These are phyloP conservation scores for Acanthopagrus latus DNA, from an alignment of 2,797 vertebrate species.

Conservation along the genomic window DNA sequence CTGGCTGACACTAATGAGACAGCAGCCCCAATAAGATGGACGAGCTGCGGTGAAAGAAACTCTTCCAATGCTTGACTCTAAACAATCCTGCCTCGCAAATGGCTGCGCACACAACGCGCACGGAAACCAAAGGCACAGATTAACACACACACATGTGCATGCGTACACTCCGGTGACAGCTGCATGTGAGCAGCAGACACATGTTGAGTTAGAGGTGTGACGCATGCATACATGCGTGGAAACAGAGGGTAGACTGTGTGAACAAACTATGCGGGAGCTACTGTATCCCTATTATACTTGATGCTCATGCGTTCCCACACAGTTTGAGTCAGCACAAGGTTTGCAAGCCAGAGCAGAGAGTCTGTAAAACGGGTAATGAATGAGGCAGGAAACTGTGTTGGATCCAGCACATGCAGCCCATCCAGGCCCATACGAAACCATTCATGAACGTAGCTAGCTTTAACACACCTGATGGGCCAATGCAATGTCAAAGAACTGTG, in stretches of 20 bases:
- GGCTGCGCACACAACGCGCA: not conserved
- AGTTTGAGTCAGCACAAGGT: slow-evolving; percentile 60
- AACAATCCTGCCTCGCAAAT: slow-evolving; percentile 16
- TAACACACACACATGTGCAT: slow-evolving; percentile 4
- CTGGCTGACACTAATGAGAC: slow-evolving; percentile 71
- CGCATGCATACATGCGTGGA: slow-evolving; percentile 35
- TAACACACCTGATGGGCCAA: slow-evolving; percentile 51
- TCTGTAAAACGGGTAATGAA: slow-evolving; percentile 77
- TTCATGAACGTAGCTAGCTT: slow-evolving; percentile 42
- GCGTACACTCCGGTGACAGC: not conserved
- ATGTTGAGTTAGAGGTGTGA: slow-evolving; percentile 35
- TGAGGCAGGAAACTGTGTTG: slow-evolving; percentile 68
- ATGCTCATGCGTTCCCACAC: slow-evolving; percentile 59
- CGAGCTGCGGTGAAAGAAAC: slow-evolving; percentile 39
- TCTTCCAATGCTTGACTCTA: slow-evolving; percentile 11
- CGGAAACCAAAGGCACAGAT: slow-evolving; percentile 3
- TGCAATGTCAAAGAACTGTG: slow-evolving; percentile 12
- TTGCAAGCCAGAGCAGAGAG: slow-evolving; percentile 69
- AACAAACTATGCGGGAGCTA: slow-evolving; percentile 62
- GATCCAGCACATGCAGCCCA: slow-evolving; percentile 54
- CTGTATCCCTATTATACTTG: slow-evolving; percentile 55
- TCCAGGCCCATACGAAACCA: slow-evolving; percentile 59
- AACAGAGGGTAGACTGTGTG: slow-evolving; percentile 50
- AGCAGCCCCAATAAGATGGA: slow-evolving; percentile 59
- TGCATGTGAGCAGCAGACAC: slow-evolving; percentile 43